Evolutionary conservation across 37 sponge, comb jelly and placozoan genomes (phyloP), one percentile per base, ranked within the genome.

Genomic region (Haliclona indistincta): DNA sequence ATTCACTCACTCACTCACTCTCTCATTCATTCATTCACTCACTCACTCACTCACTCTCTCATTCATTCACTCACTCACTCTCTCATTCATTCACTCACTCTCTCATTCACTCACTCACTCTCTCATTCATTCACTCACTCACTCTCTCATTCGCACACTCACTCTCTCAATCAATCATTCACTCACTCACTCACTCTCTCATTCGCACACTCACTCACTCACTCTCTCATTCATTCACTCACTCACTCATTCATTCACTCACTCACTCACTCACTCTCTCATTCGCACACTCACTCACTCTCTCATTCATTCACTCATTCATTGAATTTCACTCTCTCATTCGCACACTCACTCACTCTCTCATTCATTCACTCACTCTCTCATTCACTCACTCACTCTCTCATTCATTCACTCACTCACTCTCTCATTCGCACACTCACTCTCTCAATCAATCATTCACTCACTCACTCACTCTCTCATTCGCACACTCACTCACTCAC

Each of bases 351-450:
- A 11, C 49, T 20, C 10, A 47, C 51, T 15, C 15, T 15, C 10
- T 15, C 51, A 10, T 47, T 47, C 51, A 47, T 47, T 33, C 47
- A 22, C 47, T 73, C 74, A 20, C 49, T 3, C 67, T 55, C 41
- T 66, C 39, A 36, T 35, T 38, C 42, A 6, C 7, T 19, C 67
- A 6, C 42, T 34, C 10, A 15, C 53, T 25, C 37, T 37, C 39
- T 6, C 60, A 4, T 38, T 13, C 56, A 4, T 35, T 20, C 41
- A n/a, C n/a, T n/a, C n/a, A n/a, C n/a, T 66, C 39, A 36, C 42
- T 38, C 42, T 19, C 7, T 19, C 67, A 6, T 35, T 34, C 10
- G 5, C 53, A 8, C 37, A 34, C 39, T 6, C 60, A 4, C 60
- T 13, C 56, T 22, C 56, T 20, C 41, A n/a, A n/a, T n/a, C n/a